phyloP scores from a whole-genome alignment of 53 echinoderm and acorn worm species.

The Henricia sp. region DNA sequence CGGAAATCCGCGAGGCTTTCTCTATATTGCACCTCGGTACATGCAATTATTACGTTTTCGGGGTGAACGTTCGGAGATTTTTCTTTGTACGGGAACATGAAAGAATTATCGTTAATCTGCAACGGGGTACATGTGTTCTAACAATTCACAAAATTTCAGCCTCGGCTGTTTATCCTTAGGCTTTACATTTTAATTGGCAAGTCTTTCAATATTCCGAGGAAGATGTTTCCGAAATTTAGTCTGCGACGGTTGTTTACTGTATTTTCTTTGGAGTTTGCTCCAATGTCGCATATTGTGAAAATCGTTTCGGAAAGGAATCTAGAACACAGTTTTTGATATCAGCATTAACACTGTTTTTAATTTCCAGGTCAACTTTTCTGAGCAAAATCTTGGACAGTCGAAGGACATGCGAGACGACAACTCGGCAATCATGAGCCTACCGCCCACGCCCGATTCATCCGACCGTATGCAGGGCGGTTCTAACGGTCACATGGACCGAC shows the following conservation, averaged over 20 bases:
- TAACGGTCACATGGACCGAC: conserved; percentile 66
- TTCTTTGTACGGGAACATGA: background rate
- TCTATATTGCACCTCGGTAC: background rate
- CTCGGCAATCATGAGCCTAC: conserved; percentile 89
- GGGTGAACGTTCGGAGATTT: background rate
- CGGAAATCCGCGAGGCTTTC: background rate
- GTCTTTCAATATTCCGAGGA: too few species aligned
- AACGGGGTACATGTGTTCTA: too few species aligned
- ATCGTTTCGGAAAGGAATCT: too few species aligned
- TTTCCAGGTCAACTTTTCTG: conserved; percentile 91
- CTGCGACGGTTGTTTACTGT: too few species aligned
- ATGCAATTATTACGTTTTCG: background rate
- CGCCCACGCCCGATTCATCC: conserved; percentile 92
- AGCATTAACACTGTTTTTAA: too few species aligned
- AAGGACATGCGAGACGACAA: conserved; percentile 76
- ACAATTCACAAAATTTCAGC: background rate
- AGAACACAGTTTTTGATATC: too few species aligned
- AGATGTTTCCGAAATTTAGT: too few species aligned
- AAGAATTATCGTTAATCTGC: too few species aligned
- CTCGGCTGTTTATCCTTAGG: too few species aligned
- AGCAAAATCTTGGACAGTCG: conserved; percentile 84
- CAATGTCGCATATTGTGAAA: too few species aligned
- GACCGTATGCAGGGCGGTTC: conserved; percentile 79
- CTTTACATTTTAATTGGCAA: too few species aligned
- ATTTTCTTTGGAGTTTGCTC: too few species aligned